These are phyloP conservation scores for Hipposideros armiger DNA, from an alignment of 2,113 vertebrate genomes.

Conservation along the genomic window DNA sequence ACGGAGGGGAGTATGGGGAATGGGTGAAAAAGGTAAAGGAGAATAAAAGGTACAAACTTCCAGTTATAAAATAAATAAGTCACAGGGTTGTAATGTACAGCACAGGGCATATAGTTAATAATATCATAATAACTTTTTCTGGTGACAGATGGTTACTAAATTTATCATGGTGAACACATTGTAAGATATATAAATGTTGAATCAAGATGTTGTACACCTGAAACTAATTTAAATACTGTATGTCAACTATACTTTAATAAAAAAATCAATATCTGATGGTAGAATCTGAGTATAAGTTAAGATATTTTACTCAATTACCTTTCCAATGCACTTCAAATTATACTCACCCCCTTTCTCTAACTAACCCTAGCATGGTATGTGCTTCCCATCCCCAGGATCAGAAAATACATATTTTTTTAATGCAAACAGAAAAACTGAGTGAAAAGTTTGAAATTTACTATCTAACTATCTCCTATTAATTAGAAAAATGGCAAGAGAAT, in stretches of 20 bases:
- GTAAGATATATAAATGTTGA: too few relatives aligned
- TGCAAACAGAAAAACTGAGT: not conserved
- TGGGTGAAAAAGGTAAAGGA: too few relatives aligned
- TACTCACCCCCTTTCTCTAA: not conserved
- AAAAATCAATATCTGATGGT: not conserved
- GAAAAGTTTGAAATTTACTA: not conserved
- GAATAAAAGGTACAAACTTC: too few relatives aligned
- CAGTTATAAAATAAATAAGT: too few relatives aligned
- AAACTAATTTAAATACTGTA: too few relatives aligned
- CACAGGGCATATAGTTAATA: too few relatives aligned
- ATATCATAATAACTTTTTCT: too few relatives aligned
- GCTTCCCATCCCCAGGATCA: not conserved
- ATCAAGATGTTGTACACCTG: too few relatives aligned
- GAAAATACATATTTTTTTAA: not conserved
- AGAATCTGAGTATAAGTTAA: not conserved
- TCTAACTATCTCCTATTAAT: not conserved
- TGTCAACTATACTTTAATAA: not conserved
- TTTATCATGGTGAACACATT: too few relatives aligned
- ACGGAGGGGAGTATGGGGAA: too few relatives aligned
- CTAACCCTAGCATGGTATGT: accelerated
- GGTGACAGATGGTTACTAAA: too few relatives aligned
- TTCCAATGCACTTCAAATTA: not conserved
- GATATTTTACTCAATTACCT: not conserved
- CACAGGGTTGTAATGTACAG: too few relatives aligned
- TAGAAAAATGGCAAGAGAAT: not conserved